Percentiles rank a stretch among this genome's conserved stretches.
These are phyloP conservation scores for Ophiothrix spiculata DNA, from an alignment of 35 echinoderm and acorn worm species.

Conservation along the genomic window DNA sequence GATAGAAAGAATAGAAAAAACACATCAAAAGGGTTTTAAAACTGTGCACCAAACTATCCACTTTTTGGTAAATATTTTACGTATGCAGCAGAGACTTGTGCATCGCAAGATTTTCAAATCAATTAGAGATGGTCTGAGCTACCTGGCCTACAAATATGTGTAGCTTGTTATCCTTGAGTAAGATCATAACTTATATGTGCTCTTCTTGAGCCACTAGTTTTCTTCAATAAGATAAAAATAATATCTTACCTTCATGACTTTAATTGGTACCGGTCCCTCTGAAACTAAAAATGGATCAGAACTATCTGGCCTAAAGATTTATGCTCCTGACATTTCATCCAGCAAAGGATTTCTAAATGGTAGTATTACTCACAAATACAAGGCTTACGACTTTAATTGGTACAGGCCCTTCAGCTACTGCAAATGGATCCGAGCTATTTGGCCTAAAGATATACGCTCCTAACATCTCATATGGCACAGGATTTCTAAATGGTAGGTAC, in stretches of 20 bases:
- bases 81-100: too few species aligned
- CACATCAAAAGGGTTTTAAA: too few species aligned
- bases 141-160: too few species aligned
- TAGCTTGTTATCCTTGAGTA: too few species aligned
- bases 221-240: too few species aligned
- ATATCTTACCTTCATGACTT: conserved; percentile 56
- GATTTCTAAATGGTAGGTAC: conserved; percentile 4
- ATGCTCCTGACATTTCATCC: conserved; percentile 75
- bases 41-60: too few species aligned
- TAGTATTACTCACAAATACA: conserved; percentile 78
- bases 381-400: conserved; percentile 54
- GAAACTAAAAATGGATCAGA: conserved; percentile 33
- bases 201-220: conserved; percentile 33
- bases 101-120: too few species aligned
- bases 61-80: too few species aligned
- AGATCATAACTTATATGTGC: too few species aligned
- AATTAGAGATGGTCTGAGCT: too few species aligned
- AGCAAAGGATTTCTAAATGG: background rate
- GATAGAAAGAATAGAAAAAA: background rate
- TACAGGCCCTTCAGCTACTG: conserved; percentile 36
- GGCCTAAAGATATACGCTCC: conserved; percentile 97
- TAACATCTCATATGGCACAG: conserved; percentile 43
- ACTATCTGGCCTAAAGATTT: conserved; percentile 84
- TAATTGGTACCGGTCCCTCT: conserved; percentile 44
- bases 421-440: conserved; percentile 60